A percentile compares a stretch with the other conserved stretches of the same genome.
Evolutionary conservation across 1,140 invertebrate genomes (phyloP).

Genomic region (Episyrphus balteatus): DNA sequence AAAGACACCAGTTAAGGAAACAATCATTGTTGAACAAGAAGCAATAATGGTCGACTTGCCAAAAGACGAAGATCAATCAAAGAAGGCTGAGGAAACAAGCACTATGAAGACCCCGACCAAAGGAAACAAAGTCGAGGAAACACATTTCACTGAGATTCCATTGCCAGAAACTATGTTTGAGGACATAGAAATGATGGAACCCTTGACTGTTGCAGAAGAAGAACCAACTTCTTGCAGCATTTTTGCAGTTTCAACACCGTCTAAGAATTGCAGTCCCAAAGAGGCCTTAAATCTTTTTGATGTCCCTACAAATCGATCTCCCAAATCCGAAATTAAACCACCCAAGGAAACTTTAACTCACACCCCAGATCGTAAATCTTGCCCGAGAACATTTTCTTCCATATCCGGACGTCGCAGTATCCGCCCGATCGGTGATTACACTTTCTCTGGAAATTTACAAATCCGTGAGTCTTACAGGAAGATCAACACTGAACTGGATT

Average conservation of each 20-base stretch:
- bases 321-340: slow-evolving; percentile 15
- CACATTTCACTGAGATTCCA: slow-evolving; percentile 18
- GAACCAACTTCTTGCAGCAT: not conserved
- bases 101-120: not conserved
- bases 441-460: slow-evolving; percentile 13
- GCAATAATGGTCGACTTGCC: not conserved
- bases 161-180: slow-evolving; percentile 6
- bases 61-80: slow-evolving; percentile 1
- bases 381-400: slow-evolving; percentile 18
- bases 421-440: slow-evolving; percentile 13
- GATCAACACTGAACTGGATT: slow-evolving; percentile 23
- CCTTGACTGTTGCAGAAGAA: not conserved
- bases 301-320: not conserved
- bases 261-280: no score
- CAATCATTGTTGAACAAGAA: not conserved
- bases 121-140: slow-evolving; percentile 24
- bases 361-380: slow-evolving; percentile 12
- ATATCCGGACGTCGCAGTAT: slow-evolving; percentile 29
- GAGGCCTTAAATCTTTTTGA: no score
- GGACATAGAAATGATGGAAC: not conserved
- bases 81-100: not conserved
- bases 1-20: not conserved
- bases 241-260: no score
- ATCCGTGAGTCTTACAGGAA: slow-evolving; percentile 19
- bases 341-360: slow-evolving; percentile 10